phyloP scores from a whole-genome alignment of 2,113 vertebrate genomes.

The Myrmophylax atrothorax region DNA sequence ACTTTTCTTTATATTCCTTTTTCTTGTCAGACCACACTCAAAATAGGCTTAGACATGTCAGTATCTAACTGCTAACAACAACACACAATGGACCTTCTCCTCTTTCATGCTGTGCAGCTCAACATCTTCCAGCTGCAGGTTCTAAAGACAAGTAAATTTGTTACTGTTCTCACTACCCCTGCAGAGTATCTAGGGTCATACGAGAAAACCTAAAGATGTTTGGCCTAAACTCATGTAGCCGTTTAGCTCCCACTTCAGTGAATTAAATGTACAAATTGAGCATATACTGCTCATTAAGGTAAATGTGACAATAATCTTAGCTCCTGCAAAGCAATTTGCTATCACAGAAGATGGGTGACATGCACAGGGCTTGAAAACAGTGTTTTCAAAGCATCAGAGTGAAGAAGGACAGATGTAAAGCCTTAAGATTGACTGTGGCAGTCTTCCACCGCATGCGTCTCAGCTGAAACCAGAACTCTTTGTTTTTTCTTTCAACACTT shows the following conservation, averaged over 20 bases:
- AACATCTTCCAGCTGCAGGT: neutral
- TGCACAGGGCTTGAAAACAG: neutral
- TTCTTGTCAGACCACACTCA: neutral
- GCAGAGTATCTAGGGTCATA: neutral
- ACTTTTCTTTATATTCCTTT: neutral
- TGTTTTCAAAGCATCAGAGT: neutral
- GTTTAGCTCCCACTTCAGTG: neutral
- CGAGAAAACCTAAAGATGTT: neutral
- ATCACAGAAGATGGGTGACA: neutral
- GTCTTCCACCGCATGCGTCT: neutral
- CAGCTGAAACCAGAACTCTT: neutral
- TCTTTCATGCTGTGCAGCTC: neutral
- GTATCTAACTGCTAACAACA: neutral
- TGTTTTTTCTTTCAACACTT: neutral
- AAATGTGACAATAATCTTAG: neutral
- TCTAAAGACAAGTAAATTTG: neutral
- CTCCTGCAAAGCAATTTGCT: neutral
- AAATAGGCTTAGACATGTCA: neutral
- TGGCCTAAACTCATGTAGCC: rapidly evolving
- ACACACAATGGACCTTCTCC: neutral
- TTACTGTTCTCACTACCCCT: neutral
- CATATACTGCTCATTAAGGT: neutral
- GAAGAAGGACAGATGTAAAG: neutral
- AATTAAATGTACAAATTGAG: neutral
- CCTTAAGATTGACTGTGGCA: neutral